phyloP scores from a whole-genome alignment of 2,888 invertebrate genomes.

The Coremacera marginata region DNA sequence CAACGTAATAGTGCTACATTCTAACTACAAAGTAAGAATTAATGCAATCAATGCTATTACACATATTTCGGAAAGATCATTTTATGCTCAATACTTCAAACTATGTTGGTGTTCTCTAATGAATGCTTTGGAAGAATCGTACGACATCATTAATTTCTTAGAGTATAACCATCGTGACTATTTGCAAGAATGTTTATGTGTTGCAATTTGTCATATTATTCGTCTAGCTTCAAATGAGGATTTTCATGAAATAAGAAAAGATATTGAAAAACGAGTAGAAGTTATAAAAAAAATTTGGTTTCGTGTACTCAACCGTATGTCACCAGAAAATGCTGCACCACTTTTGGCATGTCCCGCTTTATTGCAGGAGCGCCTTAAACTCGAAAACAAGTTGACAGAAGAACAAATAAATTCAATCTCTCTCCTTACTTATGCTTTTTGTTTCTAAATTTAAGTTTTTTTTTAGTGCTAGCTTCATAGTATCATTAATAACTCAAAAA shows the following conservation, averaged over 20 bases:
- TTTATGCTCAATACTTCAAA: constrained; percentile 76
- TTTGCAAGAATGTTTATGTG: constrained; percentile 87
- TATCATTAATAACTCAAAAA: too few relatives aligned
- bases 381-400: not conserved
- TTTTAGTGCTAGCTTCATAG: too few relatives aligned
- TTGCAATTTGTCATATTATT: constrained; percentile 80
- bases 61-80: constrained; percentile 73
- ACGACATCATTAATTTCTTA: constrained; percentile 82
- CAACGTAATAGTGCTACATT: constrained; percentile 77
- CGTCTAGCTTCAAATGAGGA: constrained; percentile 74
- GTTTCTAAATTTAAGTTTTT: too few relatives aligned
- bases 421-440: constrained; percentile 40
- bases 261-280: constrained; percentile 60
- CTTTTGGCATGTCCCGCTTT: constrained; percentile 43
- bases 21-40: constrained; percentile 91
- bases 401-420: constrained; percentile 43
- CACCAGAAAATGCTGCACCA: constrained; percentile 65
- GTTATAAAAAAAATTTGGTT: constrained; percentile 61
- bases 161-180: constrained; percentile 89
- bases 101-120: constrained; percentile 80
- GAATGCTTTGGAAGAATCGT: constrained; percentile 81
- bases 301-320: constrained; percentile 65
- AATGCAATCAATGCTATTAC: constrained; percentile 85
- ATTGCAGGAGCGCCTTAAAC: constrained; percentile 37
- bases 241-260: constrained; percentile 69